Evolutionary conservation across 2,113 vertebrate genomes (phyloP).

Genomic region (Epinephelus fuscoguttatus): DNA sequence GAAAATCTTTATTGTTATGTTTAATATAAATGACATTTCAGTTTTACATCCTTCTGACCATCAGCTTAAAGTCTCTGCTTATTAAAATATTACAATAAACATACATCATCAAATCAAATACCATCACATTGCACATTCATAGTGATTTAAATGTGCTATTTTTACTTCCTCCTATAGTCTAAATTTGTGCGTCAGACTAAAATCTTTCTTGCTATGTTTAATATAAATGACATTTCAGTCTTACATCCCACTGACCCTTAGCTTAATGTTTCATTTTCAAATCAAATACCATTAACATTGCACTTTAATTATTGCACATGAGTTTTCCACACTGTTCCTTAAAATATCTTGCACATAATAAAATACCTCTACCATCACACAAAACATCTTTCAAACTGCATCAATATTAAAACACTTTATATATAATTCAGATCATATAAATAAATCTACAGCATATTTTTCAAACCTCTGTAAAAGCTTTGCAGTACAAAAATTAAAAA

Average conservation of each 20-base stretch:
- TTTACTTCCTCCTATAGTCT: neutral
- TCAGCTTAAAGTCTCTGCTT: neutral
- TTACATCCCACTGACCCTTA: too few species aligned
- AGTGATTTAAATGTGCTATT: neutral
- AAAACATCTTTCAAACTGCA: neutral
- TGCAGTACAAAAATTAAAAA: neutral
- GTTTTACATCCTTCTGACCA: neutral
- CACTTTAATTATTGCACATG: neutral
- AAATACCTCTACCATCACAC: neutral
- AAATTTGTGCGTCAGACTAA: neutral
- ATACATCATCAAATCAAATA: neutral
- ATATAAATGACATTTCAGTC: neutral
- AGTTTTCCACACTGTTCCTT: neutral
- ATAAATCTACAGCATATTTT: neutral
- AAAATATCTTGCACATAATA: neutral
- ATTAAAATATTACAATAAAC: neutral
- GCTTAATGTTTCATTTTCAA: slow-evolving; percentile 1
- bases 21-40: neutral
- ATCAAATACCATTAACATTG: neutral
- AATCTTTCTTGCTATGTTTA: slow-evolving; percentile 27
- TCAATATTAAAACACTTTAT: too few species aligned
- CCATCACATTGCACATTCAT: neutral
- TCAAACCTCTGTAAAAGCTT: neutral
- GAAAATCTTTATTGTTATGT: slow-evolving; percentile 24
- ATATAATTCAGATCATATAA: neutral